Evolutionary conservation across 1,140 invertebrate genomes (phyloP).

Genomic region (Trichomalopsis sarcophagae): DNA sequence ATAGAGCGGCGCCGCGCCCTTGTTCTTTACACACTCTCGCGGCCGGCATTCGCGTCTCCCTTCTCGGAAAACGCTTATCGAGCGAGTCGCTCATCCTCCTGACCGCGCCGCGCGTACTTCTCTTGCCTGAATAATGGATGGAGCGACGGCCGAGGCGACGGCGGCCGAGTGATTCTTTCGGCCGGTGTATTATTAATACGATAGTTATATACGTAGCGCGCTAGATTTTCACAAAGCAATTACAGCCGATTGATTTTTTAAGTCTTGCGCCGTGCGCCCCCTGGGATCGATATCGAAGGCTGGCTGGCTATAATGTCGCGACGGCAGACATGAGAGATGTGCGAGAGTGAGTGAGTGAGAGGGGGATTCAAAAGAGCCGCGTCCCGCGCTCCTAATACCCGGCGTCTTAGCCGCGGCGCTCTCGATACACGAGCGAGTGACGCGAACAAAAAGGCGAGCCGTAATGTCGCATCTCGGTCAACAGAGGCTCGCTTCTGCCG

Average conservation of each 20-base stretch:
- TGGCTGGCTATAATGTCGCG: too few species aligned
- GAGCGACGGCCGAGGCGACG: too few species aligned
- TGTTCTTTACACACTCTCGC: neutral
- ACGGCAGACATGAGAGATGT: too few species aligned
- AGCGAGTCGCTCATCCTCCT: neutral
- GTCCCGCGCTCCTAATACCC: neutral
- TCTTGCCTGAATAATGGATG: neutral
- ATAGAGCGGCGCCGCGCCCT: neutral
- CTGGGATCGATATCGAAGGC: too few species aligned
- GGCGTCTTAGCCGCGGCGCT: neutral
- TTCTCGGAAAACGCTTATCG: neutral
- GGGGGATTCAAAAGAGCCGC: neutral
- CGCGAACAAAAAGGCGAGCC: constrained; percentile 1
- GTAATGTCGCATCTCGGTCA: constrained; percentile 25
- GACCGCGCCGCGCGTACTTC: neutral
- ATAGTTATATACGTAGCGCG: too few species aligned
- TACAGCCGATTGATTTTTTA: neutral
- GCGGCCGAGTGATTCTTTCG: too few species aligned
- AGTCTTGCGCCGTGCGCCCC: neutral
- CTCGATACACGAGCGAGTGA: neutral
- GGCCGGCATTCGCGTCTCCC: neutral
- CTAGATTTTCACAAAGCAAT: too few species aligned
- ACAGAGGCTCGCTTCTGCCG: constrained; percentile 61
- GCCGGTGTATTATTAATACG: too few species aligned
- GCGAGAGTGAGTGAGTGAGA: too few species aligned